A percentile compares a stretch with the other conserved stretches of the same genome.
phyloP scores from a whole-genome alignment of 2,888 invertebrate genomes.

The Cosmorhoe ocellata region DNA sequence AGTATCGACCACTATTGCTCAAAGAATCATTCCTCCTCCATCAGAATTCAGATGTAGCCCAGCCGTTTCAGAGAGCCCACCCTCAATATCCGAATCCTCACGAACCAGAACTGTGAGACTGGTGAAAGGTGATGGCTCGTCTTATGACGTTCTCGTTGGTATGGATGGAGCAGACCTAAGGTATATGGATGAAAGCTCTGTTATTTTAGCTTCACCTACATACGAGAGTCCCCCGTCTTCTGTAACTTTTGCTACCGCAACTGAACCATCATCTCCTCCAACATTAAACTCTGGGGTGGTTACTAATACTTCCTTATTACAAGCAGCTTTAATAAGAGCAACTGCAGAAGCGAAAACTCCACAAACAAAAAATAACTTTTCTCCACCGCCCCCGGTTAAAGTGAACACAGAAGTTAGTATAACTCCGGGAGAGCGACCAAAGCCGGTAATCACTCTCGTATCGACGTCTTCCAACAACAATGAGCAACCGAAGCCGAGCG shows the following conservation, averaged over 20 bases:
- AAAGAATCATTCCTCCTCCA: constrained; percentile 89
- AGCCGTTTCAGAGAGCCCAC: constrained; percentile 84
- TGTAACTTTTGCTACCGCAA: constrained; percentile 81
- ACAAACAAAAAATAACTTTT: constrained; percentile 68
- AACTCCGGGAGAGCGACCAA: constrained; percentile 80
- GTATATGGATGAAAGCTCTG: constrained; percentile 96
- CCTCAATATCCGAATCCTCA: constrained; percentile 80
- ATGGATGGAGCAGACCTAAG: constrained; percentile 93
- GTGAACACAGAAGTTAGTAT: constrained; percentile 88
- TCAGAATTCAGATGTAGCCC: constrained; percentile 88
- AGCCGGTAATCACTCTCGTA: constrained; percentile 85
- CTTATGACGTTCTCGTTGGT: constrained; percentile 89
- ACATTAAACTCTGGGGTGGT: constrained; percentile 72
- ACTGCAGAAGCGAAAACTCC: constrained; percentile 81
- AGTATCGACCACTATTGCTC: constrained; percentile 80
- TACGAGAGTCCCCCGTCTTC: constrained; percentile 90
- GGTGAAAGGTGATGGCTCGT: constrained; percentile 82
- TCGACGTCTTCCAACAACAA: constrained; percentile 75
- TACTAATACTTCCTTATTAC: constrained; percentile 86
- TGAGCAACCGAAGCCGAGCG: constrained; percentile 63
- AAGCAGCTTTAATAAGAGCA: constrained; percentile 88
- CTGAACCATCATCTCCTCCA: constrained; percentile 84
- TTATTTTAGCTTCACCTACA: constrained; percentile 89
- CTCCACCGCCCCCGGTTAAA: constrained; percentile 79
- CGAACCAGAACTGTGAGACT: constrained; percentile 80